These are phyloP conservation scores for Pteropus rufus DNA, from an alignment of 2,797 vertebrate genomes.

Conservation along the genomic window DNA sequence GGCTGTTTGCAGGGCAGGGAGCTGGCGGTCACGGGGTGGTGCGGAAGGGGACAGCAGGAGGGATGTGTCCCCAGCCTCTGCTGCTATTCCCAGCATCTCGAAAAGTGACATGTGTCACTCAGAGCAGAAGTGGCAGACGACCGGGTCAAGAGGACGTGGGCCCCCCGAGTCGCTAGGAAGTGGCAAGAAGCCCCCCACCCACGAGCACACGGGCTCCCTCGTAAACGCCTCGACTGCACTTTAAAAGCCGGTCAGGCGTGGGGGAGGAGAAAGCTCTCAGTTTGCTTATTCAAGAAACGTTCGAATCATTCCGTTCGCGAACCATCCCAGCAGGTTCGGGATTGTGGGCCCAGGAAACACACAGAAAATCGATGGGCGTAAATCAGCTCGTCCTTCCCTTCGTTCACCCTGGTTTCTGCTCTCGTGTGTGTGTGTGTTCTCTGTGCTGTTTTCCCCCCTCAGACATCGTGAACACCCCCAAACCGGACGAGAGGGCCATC, in stretches of 20 bases:
- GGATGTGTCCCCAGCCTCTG: background rate
- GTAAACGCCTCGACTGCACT: background rate
- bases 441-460: conserved; percentile 71
- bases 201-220: rapidly evolving
- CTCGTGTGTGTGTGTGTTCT: conserved; percentile 50
- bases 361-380: background rate
- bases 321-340: conserved; percentile 28
- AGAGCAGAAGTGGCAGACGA: background rate
- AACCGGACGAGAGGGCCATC: conserved; percentile 98
- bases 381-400: conserved; percentile 25
- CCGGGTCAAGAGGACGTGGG: background rate
- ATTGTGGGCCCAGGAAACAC: background rate
- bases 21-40: no score
- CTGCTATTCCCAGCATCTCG: background rate
- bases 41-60: background rate
- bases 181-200: background rate
- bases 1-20: background rate
- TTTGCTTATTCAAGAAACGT: background rate
- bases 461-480: conserved; percentile 99
- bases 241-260: background rate
- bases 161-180: background rate
- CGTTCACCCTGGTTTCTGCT: conserved; percentile 71
- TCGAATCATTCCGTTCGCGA: background rate
- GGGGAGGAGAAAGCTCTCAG: background rate
- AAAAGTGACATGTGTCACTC: background rate